phyloP scores from a whole-genome alignment of 2,888 invertebrate species.

The Habroteleia sp. region DNA sequence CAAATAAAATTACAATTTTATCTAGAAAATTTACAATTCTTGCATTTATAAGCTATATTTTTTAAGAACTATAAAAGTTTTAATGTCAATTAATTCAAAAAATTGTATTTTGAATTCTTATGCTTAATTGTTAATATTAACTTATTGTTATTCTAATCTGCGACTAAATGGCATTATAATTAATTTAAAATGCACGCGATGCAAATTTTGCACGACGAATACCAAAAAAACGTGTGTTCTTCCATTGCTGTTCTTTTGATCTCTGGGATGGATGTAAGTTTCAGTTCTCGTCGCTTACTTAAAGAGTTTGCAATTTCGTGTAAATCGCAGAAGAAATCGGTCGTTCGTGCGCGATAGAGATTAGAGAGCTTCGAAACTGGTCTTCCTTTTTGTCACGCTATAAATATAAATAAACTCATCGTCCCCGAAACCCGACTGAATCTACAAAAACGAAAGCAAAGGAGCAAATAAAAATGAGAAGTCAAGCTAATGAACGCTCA shows the following conservation, averaged over 20 bases:
- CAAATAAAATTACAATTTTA: too few relatives aligned
- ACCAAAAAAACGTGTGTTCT: not conserved
- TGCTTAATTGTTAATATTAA: too few relatives aligned
- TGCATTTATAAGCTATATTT: too few relatives aligned
- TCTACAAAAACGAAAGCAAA: conserved; percentile 51
- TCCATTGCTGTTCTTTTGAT: conserved; percentile 12
- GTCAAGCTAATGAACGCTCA: conserved; percentile 47
- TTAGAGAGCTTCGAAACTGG: conserved; percentile 62
- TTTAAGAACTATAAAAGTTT: too few relatives aligned
- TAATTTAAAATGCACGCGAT: not conserved
- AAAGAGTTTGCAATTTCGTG: conserved; percentile 72
- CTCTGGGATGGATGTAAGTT: conserved; percentile 51
- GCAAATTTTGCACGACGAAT: conserved; percentile 4
- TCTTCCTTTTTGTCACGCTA: conserved; percentile 58
- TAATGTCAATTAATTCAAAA: too few relatives aligned
- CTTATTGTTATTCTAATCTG: too few relatives aligned
- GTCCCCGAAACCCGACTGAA: conserved; percentile 58
- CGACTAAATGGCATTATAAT: too few relatives aligned
- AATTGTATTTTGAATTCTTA: too few relatives aligned
- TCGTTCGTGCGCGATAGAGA: conserved; percentile 61
- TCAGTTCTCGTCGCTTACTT: conserved; percentile 67
- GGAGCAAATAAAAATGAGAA: conserved; percentile 29
- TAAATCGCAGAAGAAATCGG: conserved; percentile 61
- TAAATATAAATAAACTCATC: conserved; percentile 65
- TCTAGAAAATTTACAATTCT: too few relatives aligned